A percentile compares a stretch with the other conserved stretches of the same genome.
Conservation (phyloP, 2,888 invertebrate genomes). For the Aphodius sticticus region DNA sequence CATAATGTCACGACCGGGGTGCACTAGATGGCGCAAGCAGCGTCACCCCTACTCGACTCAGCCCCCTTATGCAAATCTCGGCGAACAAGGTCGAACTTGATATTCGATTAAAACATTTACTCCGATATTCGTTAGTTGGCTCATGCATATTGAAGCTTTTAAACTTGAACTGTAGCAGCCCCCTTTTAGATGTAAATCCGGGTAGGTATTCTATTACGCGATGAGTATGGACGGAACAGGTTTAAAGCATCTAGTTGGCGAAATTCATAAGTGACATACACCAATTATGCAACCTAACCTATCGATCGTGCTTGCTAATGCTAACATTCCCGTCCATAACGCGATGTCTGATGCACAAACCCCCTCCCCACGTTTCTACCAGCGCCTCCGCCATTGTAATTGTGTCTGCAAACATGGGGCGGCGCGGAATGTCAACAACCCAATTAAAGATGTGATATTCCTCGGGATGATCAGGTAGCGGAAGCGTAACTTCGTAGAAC, state of each 20-base stretch:
- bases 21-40: not conserved
- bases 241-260: not conserved
- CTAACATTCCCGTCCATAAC: not conserved
- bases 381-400: slow-evolving; percentile 25
- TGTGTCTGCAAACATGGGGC: slow-evolving; percentile 33
- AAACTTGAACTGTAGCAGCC: not conserved
- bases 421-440: slow-evolving; percentile 51
- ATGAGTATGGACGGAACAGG: not conserved
- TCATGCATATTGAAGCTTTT: slow-evolving; percentile 4
- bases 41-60: not conserved
- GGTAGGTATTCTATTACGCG: not conserved
- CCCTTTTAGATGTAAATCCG: not conserved
- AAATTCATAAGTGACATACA: not conserved
- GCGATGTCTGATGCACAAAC: not conserved
- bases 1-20: not conserved
- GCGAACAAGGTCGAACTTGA: not conserved
- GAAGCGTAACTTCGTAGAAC: not conserved
- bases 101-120: not conserved
- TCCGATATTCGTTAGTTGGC: not conserved
- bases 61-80: not conserved
- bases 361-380: not conserved
- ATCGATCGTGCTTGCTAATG: not conserved
- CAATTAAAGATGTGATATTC: slow-evolving; percentile 53
- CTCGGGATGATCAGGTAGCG: slow-evolving; percentile 37
- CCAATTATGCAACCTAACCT: not conserved